Percentiles rank a stretch among this genome's conserved stretches.
Conservation (phyloP, 1,140 invertebrate genomes). For the Drosophila athabasca region DNA sequence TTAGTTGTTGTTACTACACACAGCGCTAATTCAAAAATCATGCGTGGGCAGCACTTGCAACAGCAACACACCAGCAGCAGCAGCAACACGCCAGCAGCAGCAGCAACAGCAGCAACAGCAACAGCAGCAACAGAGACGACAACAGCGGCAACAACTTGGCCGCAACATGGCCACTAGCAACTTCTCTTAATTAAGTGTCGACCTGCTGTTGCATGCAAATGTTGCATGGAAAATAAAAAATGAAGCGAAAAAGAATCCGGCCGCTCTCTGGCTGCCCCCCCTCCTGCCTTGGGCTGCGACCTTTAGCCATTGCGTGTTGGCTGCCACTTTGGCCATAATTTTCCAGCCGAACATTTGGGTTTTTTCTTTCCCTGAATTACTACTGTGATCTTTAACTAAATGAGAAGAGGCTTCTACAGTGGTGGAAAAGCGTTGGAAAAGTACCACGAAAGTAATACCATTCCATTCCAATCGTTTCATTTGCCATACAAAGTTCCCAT, state of each 20-base stretch:
- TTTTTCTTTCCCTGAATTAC: constrained; percentile 14
- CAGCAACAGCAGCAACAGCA: constrained; percentile 36
- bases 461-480: neutral
- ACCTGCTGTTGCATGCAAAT: constrained; percentile 67
- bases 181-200: constrained; percentile 81
- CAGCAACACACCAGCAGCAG: constrained; percentile 37
- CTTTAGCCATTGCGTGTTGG: constrained; percentile 75
- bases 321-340: constrained; percentile 55
- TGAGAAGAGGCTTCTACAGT: constrained; percentile 12
- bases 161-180: constrained; percentile 68
- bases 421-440: constrained; percentile 20
- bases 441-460: neutral
- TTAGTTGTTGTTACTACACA: constrained; percentile 78
- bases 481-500: neutral
- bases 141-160: constrained; percentile 43
- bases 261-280: constrained; percentile 3
- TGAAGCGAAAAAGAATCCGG: constrained; percentile 15
- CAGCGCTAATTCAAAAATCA: constrained; percentile 80
- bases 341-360: constrained; percentile 42
- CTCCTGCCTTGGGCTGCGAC: constrained; percentile 34
- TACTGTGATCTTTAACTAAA: constrained; percentile 37
- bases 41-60: constrained; percentile 68
- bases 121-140: constrained; percentile 6
- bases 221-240: constrained; percentile 7
- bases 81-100: neutral